Base-by-base conservation (phyloP, 2,113 vertebrate species). In the Pteronura brasiliensis region DNA sequence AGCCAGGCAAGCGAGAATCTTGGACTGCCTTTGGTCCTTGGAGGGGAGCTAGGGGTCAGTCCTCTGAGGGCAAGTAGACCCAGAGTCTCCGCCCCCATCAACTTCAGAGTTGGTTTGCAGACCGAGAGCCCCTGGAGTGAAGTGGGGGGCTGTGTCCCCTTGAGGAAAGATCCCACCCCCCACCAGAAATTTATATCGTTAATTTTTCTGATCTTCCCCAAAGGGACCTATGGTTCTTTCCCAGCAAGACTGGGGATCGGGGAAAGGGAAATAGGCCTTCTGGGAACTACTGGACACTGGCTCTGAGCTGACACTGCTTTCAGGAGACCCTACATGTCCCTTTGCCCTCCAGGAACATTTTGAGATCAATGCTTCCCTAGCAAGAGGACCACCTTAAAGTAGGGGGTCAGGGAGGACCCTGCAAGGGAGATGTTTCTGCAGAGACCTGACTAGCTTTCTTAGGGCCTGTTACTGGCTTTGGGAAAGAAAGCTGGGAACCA, bases 151-250 rank as follows among this genome's bases (percentile, higher is more conserved):
- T 0, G 9, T 39, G 39, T 21, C 23, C 34, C 34, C 39, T 29
- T 13, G 55, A 49, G 42, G 57, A 69, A 49, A 57, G 81, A 31
- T 69, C 55, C 47, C 0, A 1, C 42, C 14, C 59, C 1, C 7
- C 11, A 18, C 12, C 17, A 1, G 18, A 49, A 11, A 5, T 8
- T 47, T 31, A 15, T 34, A 4, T 18, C 10, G 0, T 71, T 34
- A 6, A 1, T 13, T 14, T 92, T 57, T 71, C 36, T 71, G 20
- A 36, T 9, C 36, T 39, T 27, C 29, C 55, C 65, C 90, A 27
- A 4, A 44, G 79, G 49, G 39, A 39, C n/a, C 10, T 52, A 6
- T 36, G 10, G 44, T 59, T n/a, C n/a, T 90, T 90, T 14, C 44
- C 76, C n/a, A 63, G 88, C n/a, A 36, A 23, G 42, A 39, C 44